These are phyloP conservation scores for Bombyx huttoni DNA, from an alignment of 2,888 invertebrate genomes.

Conservation along the genomic window DNA sequence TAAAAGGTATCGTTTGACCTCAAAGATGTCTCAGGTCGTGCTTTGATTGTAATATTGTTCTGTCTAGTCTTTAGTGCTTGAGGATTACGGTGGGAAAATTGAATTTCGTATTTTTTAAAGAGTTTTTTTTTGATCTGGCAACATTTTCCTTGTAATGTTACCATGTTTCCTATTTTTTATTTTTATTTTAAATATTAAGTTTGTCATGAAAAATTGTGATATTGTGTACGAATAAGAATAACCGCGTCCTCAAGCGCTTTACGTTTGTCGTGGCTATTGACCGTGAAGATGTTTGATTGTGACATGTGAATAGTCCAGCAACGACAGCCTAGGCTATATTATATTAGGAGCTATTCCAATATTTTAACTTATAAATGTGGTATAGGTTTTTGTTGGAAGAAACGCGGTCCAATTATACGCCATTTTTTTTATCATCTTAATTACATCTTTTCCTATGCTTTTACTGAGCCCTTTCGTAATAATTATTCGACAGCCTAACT, in stretches of 20 bases:
- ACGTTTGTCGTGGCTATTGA: not conserved
- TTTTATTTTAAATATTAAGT: too few species aligned
- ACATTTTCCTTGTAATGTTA: too few species aligned
- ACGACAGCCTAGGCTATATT: not conserved
- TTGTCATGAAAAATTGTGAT: not conserved
- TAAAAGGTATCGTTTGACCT: constrained; percentile 48
- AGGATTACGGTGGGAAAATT: not conserved
- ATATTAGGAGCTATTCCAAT: not conserved
- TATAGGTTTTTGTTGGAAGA: not conserved
- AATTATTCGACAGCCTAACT: too few species aligned
- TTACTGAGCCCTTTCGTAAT: too few species aligned
- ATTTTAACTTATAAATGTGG: not conserved
- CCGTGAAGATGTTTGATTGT: not conserved
- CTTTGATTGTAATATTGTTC: constrained; percentile 33
- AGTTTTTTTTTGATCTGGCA: too few species aligned
- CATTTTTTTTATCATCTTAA: too few species aligned
- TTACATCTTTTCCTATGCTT: too few species aligned
- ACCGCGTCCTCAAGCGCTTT: not conserved
- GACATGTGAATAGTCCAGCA: not conserved
- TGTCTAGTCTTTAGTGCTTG: constrained; percentile 18
- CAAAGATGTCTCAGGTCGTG: constrained; percentile 54
- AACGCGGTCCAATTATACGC: not conserved
- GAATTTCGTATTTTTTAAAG: not conserved
- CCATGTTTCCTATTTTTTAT: too few species aligned
- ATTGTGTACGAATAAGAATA: not conserved